Evolutionary conservation across 2,113 vertebrate species (phyloP), one percentile per base, ranked within the genome.

Genomic region (Casuarius casuarius): DNA sequence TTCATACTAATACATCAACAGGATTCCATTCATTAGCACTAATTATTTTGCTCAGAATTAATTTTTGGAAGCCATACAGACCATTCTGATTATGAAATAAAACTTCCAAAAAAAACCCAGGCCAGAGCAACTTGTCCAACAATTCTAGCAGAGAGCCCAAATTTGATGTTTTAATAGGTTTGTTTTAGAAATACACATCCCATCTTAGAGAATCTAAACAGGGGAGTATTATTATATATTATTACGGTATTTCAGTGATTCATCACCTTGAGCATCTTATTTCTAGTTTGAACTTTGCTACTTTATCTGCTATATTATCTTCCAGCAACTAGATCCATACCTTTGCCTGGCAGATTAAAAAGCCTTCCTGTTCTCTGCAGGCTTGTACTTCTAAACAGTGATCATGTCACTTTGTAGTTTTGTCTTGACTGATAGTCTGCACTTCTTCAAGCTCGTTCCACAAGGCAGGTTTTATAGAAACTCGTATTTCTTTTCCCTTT

Each of bases 21-120:
- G 59, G 84, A 94, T 82, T 82, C 67, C 84, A 83, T 84, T 42
- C 49, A 73, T 95, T 95, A 95, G 94, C 95, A 94, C 91, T 90
- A 95, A 71, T 93, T 90, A 94, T 84, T 94, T 67, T 92, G 25
- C 83, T 90, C 52, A 85, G 78, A 91, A 87, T 88, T 87, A 87
- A 87, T 74, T 22, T 79, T 78, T 73, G 79, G 84, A 92, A 92
- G 76, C 51, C 71, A 66, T 70, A 75, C 6, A 20, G 46, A 40
- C 10, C 46, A 65, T n/a, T 26, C 28, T 72, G 31, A 61, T 63
- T 8, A 92, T 52, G n/a, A 95, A 84, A 70, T 66, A 93, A 73
- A 79, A 86, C 22, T 56, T 84, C 49, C 38, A 83, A 84, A 59
- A 75, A 65, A 84, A 67, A 10, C 28, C 25, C 84, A 89, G 66